Evolutionary conservation across 2,113 vertebrate genomes (phyloP).

Genomic region (Hippocampus abdominalis): DNA sequence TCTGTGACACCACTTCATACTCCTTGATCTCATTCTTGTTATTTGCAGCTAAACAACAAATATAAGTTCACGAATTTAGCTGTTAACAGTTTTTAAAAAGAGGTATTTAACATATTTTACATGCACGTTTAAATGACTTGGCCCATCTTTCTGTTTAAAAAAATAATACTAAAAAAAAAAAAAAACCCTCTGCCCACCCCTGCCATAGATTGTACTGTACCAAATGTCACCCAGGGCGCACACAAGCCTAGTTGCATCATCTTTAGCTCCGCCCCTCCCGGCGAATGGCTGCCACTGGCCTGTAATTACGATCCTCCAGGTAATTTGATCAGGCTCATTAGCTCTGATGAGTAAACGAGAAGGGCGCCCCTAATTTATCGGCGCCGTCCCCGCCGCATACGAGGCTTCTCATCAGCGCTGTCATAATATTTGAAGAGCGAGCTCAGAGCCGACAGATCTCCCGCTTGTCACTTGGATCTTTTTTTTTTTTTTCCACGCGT

Average conservation of each 20-base stretch:
- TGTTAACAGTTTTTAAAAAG: too few relatives aligned
- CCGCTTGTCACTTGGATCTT: neutral
- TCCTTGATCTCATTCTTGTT: too few relatives aligned
- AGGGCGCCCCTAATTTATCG: conserved; percentile 80
- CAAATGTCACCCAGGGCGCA: neutral
- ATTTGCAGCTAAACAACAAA: too few relatives aligned
- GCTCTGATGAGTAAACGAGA: conserved; percentile 81
- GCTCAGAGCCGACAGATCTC: conserved; percentile 37
- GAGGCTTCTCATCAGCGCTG: conserved; percentile 76
- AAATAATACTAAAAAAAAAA: neutral
- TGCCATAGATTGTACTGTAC: neutral
- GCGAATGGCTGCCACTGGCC: conserved; percentile 73
- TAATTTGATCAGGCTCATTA: conserved; percentile 85
- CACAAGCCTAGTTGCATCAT: conserved; percentile 28
- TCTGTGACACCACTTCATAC: too few relatives aligned
- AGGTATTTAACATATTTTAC: too few relatives aligned
- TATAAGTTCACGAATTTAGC: too few relatives aligned
- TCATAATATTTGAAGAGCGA: conserved; percentile 80
- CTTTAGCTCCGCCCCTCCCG: conserved; percentile 56
- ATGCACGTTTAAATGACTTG: too few relatives aligned
- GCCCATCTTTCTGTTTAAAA: neutral
- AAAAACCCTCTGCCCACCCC: neutral
- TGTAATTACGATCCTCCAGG: conserved; percentile 83
- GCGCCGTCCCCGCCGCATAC: conserved; percentile 74
- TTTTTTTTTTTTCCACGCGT: neutral